phyloP scores from a whole-genome alignment of 2,888 invertebrate genomes.

The Lithophane semibrunnea region DNA sequence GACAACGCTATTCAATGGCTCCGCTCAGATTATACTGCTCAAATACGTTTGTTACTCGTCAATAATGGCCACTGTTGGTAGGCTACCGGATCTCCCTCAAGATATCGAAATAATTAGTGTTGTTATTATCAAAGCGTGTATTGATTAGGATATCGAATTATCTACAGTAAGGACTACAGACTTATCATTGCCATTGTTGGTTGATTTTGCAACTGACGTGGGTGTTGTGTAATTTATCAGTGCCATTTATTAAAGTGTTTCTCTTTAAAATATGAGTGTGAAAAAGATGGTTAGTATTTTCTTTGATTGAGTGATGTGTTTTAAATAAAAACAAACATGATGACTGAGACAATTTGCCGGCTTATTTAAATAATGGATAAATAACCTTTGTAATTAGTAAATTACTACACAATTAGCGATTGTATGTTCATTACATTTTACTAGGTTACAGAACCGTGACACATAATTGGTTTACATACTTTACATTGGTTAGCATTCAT shows the following conservation, averaged over 20 bases:
- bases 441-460: slow-evolving; percentile 55
- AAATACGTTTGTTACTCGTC: slow-evolving; percentile 37
- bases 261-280: slow-evolving; percentile 64
- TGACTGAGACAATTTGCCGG: neutral
- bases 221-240: slow-evolving; percentile 67
- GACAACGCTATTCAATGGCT: slow-evolving; percentile 47
- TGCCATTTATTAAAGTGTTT: slow-evolving; percentile 69
- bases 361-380: slow-evolving; percentile 39
- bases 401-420: slow-evolving; percentile 25
- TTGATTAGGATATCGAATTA: slow-evolving; percentile 80
- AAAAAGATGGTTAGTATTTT: slow-evolving; percentile 62
- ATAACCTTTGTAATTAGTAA: slow-evolving; percentile 20
- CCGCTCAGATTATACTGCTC: slow-evolving; percentile 46
- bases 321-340: slow-evolving; percentile 1
- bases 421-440: slow-evolving; percentile 30
- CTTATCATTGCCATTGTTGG: slow-evolving; percentile 75
- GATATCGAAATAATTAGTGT: slow-evolving; percentile 64
- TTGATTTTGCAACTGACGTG: slow-evolving; percentile 78
- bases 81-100: slow-evolving; percentile 52
- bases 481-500: slow-evolving; percentile 41
- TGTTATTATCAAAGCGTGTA: slow-evolving; percentile 70
- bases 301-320: slow-evolving; percentile 13
- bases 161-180: slow-evolving; percentile 75
- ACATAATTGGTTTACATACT: slow-evolving; percentile 38
- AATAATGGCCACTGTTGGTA: slow-evolving; percentile 53